Conservation (phyloP, 2,888 invertebrate species). For the Tinea trinotella region DNA sequence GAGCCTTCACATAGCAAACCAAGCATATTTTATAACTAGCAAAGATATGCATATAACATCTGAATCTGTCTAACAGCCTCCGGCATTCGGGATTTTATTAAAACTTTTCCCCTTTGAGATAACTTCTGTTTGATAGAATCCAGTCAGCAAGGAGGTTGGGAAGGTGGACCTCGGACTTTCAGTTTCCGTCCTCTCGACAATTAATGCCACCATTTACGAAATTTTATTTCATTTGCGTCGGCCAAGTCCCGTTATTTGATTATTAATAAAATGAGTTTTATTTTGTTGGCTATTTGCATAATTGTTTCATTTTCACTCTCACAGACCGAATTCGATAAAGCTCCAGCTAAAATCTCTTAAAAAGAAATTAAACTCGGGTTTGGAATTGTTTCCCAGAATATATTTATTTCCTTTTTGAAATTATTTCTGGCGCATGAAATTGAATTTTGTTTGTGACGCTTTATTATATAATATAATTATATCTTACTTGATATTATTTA, state of each 20-base stretch:
- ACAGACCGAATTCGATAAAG: conserved; percentile 49
- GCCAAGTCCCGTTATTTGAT: conserved; percentile 64
- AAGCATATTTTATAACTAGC: conserved; percentile 35
- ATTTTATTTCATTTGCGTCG: conserved; percentile 63
- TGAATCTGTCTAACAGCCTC: conserved; percentile 50
- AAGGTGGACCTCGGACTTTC: conserved; percentile 26
- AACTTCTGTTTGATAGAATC: conserved; percentile 65
- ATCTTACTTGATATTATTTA: not conserved
- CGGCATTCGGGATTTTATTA: conserved; percentile 66
- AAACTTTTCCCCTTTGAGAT: conserved; percentile 66
- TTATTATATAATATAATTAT: conserved; percentile 5
- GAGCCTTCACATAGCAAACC: conserved; percentile 6
- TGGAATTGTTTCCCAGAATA: conserved; percentile 25
- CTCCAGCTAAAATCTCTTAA: conserved; percentile 43
- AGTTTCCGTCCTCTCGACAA: conserved; percentile 35
- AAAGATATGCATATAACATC: conserved; percentile 47
- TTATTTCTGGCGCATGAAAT: conserved; percentile 1
- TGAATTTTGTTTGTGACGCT: conserved; percentile 10
- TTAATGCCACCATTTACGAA: conserved; percentile 62
- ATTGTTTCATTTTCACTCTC: conserved; percentile 65
- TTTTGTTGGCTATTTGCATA: conserved; percentile 65
- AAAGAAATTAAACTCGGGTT: conserved; percentile 55
- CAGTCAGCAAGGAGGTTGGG: conserved; percentile 24
- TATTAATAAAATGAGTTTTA: conserved; percentile 69
- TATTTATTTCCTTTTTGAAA: conserved; percentile 15